These are phyloP conservation scores for Drosophila anomalata DNA, from an alignment of 2,888 invertebrate species.

Conservation along the genomic window DNA sequence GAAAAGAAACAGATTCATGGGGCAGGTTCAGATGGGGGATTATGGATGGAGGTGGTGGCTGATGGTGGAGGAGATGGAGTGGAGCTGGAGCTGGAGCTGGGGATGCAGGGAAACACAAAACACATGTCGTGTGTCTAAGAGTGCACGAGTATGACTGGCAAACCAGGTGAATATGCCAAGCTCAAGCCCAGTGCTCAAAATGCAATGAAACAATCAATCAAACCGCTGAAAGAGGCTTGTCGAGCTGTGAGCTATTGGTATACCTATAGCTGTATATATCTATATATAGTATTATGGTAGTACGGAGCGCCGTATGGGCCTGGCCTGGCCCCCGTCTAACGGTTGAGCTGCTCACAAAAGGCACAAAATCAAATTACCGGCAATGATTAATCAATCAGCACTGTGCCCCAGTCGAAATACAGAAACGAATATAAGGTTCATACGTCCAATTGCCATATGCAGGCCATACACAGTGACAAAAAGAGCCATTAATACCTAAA, in stretches of 20 bases:
- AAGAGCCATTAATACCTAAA: neutral
- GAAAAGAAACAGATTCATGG: slow-evolving; percentile 21
- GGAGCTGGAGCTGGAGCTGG: neutral
- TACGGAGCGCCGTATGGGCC: slow-evolving; percentile 3
- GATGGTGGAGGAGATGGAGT: neutral
- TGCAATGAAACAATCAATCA: slow-evolving; percentile 79
- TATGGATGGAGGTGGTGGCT: neutral
- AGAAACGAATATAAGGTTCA: slow-evolving; percentile 17
- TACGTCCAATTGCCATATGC: slow-evolving; percentile 19
- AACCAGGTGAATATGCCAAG: slow-evolving; percentile 69
- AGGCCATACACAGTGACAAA: slow-evolving; percentile 23
- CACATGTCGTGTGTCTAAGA: slow-evolving; percentile 51
- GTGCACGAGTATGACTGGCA: slow-evolving; percentile 44
- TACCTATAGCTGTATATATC: neutral
- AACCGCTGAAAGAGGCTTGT: slow-evolving; percentile 68
- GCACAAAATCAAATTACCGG: slow-evolving; percentile 78
- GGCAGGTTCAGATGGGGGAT: slow-evolving; percentile 3
- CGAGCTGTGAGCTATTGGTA: slow-evolving; percentile 22
- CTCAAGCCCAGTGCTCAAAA: slow-evolving; percentile 58
- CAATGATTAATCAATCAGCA: slow-evolving; percentile 80
- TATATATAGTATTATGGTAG: slow-evolving; percentile 15
- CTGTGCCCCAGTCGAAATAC: slow-evolving; percentile 30
- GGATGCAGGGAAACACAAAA: slow-evolving; percentile 40
- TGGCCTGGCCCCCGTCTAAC: slow-evolving; percentile 51
- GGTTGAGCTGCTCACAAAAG: slow-evolving; percentile 61